Conservation (phyloP, 1,140 invertebrate species). For the Papilio helenus region DNA sequence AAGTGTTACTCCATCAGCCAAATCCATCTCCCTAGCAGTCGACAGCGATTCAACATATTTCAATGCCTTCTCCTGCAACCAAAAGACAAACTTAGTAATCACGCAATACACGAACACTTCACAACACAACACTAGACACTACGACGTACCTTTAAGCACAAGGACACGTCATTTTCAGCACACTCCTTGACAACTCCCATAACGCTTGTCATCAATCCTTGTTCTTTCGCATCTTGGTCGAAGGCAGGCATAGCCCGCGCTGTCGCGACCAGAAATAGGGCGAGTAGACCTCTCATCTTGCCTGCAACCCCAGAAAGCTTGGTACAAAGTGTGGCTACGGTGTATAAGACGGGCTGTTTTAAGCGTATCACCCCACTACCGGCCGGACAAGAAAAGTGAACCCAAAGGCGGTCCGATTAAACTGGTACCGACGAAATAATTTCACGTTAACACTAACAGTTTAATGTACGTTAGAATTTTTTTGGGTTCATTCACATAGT, state of each 20-base stretch:
- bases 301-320: constrained; percentile 68
- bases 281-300: constrained; percentile 66
- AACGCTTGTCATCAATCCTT: constrained; percentile 61
- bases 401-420: constrained; percentile 67
- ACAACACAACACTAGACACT: constrained; percentile 57
- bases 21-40: constrained; percentile 76
- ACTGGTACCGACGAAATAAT: constrained; percentile 60
- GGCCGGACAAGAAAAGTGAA: constrained; percentile 69
- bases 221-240: constrained; percentile 66
- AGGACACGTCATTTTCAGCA: constrained; percentile 68
- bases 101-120: constrained; percentile 50
- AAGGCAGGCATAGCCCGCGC: constrained; percentile 70
- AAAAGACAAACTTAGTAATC: constrained; percentile 60
- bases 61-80: constrained; percentile 77
- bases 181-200: constrained; percentile 75
- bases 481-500: constrained; percentile 40
- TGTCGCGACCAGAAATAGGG: constrained; percentile 66
- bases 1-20: constrained; percentile 88
- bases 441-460: constrained; percentile 55
- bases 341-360: constrained; percentile 70
- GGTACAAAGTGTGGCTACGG: constrained; percentile 71
- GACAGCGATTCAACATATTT: constrained; percentile 71
- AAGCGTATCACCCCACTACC: constrained; percentile 74
- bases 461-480: constrained; percentile 48
- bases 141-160: constrained; percentile 71